Base-by-base conservation (phyloP, 2,888 invertebrate species). In the Lobophora halterata region DNA sequence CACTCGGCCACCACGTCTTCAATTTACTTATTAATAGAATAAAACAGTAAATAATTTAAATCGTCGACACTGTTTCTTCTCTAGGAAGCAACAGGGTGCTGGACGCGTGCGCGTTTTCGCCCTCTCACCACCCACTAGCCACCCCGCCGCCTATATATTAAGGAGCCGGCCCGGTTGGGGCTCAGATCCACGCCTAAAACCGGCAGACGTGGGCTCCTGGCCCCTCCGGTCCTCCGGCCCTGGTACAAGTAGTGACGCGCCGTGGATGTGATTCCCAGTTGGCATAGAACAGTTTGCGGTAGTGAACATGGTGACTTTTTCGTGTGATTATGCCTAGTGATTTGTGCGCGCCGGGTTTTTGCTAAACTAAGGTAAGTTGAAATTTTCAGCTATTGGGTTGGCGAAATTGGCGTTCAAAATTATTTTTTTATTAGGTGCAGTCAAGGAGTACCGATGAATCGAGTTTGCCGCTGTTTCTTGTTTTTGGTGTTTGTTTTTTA, bases 71-170 rank as follows among this genome's bases (percentile, higher is more conserved):
- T 17, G 17, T 8, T 18, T 24, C 77, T 41, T 55, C 65, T 49
- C 78, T 72, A 69, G 44, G 85, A 85, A 83, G 86, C 86, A 86
- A 86, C 86, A 86, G 86, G 86, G 86, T 86, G 79, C 76, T 71
- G 73, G 75, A 85, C 86, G 86, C 86, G 74, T 86, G 86, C 86
- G 86, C 86, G 83, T 65, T 71, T 33, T 33, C 33, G 7, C 37
- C 42, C 42, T 20, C 32, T 25, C 21, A 5, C 33, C 33, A 43
- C 42, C 42, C 42, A 11, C 32, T 17, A 17, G 58, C 71, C 68
- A 71, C 73, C 82, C 81, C 70, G 28, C 46, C 31, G 46, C 46
- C 60, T 52, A 78, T 83, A 85, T 80, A 83, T 65, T 58, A 69
- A 53, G 61, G 56, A 58, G 67, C 69, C 61, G 73, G 64, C 58